Conservation (phyloP, 1,140 invertebrate species). For the Tyrophagus putrescentiae region DNA sequence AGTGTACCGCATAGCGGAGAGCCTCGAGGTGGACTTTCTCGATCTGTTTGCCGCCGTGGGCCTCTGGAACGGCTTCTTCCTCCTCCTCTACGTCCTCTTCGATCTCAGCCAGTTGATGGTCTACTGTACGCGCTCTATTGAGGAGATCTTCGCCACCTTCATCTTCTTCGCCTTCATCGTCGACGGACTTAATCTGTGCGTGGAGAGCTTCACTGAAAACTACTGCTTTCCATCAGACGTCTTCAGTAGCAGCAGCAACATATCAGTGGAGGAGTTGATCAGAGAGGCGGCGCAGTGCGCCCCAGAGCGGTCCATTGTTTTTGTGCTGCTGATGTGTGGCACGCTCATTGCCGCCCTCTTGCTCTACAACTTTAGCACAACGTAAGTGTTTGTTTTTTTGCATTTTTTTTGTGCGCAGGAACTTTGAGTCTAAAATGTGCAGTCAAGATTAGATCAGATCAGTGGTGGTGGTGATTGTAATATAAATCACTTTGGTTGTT, state of each 20-base stretch:
- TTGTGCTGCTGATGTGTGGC: slow-evolving; percentile 45
- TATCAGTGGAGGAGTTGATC: not conserved
- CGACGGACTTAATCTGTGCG: slow-evolving; percentile 38
- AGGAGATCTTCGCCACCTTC: slow-evolving; percentile 42
- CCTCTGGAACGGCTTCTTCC: slow-evolving; percentile 39
- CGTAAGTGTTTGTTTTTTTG: slow-evolving; percentile 34
- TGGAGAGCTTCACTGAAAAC: slow-evolving; percentile 32
- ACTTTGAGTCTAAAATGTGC: too few relatives aligned
- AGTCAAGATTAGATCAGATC: too few relatives aligned
- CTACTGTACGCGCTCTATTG: slow-evolving; percentile 37
- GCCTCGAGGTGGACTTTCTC: slow-evolving; percentile 37
- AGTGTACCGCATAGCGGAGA: slow-evolving; percentile 36
- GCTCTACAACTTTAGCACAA: slow-evolving; percentile 42
- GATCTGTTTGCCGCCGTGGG: slow-evolving; percentile 41
- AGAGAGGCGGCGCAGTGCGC: slow-evolving; percentile 30
- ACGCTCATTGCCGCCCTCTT: slow-evolving; percentile 47
- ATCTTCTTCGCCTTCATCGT: slow-evolving; percentile 41
- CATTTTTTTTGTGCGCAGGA: not conserved
- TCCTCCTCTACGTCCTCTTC: slow-evolving; percentile 37
- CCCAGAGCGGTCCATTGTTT: slow-evolving; percentile 44
- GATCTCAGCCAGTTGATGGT: slow-evolving; percentile 39
- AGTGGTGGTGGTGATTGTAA: too few relatives aligned
- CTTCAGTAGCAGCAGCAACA: not conserved
- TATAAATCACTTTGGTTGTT: too few relatives aligned
- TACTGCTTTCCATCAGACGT: not conserved